Base-by-base conservation (phyloP, 2,113 vertebrate species). In the Oriolus oriolus region DNA sequence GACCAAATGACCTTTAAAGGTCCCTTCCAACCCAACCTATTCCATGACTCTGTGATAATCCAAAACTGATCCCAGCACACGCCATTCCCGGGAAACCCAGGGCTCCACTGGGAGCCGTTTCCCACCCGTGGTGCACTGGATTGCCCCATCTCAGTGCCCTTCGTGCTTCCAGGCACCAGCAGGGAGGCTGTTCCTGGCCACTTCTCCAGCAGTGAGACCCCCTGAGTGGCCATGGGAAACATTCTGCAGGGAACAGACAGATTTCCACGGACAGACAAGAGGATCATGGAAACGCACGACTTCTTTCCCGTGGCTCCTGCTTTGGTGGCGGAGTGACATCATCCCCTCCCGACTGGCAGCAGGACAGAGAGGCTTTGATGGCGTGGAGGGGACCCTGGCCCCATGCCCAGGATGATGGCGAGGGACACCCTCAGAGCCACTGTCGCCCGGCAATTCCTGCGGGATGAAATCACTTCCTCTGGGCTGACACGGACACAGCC, bases 341-440 rank as follows among this genome's bases (percentile, higher is more conserved):
- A 82, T 41, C 80, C 59, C 66, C 83, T 83, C 61, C 71, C 1
- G 2, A 24, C 19, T 0, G 5, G 31, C 4, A 90, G 88, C 74
- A 76, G 53, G 75, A 96, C 96, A 96, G 90, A 86, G 93, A 45
- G 84, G 35, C 91, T 94, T 91, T 96, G 95, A 93, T 28, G 95
- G 69, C 3, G 7, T 42, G 35, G 35, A 13, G 47, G 30, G 35
- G 44, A 84, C 63, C 11, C 49, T 95, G 96, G 90, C 63, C 54
- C 35, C 0, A 12, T 1, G 86, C 85, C 95, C 90, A 37, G 33
- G 60, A 10, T 2, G 49, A 63, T 76, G 70, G 39, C 2, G 1
- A 71, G 66, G 22, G 2, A 61, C 90, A 66, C 93, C 92, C 94
- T 77, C 86, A 76, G 68, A 1, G 2, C 59, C 4, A 3, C 60